Base-by-base conservation (phyloP, 2,113 vertebrate species). In the Poicephalus gulielmi region DNA sequence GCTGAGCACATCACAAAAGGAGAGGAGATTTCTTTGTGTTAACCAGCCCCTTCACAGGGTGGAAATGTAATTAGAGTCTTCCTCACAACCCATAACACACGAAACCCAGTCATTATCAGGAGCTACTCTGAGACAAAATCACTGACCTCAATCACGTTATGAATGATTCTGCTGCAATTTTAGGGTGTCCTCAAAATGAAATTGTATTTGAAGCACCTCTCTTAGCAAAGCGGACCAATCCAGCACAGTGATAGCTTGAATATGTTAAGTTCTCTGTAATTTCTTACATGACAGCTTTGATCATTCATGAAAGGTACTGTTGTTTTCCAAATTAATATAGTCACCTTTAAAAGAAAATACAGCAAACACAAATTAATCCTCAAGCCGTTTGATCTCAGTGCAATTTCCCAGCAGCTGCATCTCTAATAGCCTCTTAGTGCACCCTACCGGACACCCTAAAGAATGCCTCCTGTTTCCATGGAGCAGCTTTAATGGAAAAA, bases 361-460 rank as follows among this genome's bases (percentile, higher is more conserved):
- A 86, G 52, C 33, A 74, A 44, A 70, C 90, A 74, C 59, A 78
- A 88, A 88, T 78, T 68, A 92, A 88, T 79, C 55, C 71, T 44
- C 22, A 17, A 35, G 15, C 14, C 8, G 1, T 90, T 90, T 88
- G 69, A 90, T 82, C 84, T 71, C 76, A 39, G 24, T 50, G 75
- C 46, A 39, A 31, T 84, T 87, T 55, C 55, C 50, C 44, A 47
- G 59, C 79, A 80, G 63, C 89, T 49, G 35, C 47, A 50, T 10
- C 77, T 95, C 75, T 18, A 44, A 35, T 64, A 80, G 95, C 94
- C 88, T 92, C 95, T 67, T 94, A 92, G 95, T 95, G 96, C 95
- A 86, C 97, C 62, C 97, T 96, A 11, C 95, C 90, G 96, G 95
- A 77, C 73, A 87, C 59, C 83, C 47, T 59, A 24, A 53, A 60